phyloP scores from a whole-genome alignment of 2,888 invertebrate species.

The Metellina segmentata region DNA sequence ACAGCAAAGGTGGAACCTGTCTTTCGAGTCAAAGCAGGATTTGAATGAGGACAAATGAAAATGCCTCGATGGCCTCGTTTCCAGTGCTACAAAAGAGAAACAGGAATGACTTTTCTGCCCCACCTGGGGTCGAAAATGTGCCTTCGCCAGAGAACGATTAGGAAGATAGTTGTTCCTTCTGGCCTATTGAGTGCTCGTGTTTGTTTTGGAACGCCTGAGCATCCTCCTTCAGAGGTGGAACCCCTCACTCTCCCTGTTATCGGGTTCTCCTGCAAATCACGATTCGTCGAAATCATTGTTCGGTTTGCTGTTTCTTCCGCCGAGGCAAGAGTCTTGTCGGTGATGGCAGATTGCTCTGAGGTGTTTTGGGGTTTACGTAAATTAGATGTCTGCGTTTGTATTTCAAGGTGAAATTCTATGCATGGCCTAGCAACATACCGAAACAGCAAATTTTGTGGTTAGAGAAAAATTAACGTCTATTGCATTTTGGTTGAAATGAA shows the following conservation, averaged over 20 bases:
- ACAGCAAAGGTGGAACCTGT: slow-evolving; percentile 72
- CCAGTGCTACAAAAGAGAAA: slow-evolving; percentile 59
- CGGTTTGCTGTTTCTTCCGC: neutral
- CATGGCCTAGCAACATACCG: too few relatives aligned
- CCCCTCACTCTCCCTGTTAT: neutral
- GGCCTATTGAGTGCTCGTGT: neutral
- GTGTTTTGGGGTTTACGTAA: too few relatives aligned
- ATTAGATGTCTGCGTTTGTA: too few relatives aligned
- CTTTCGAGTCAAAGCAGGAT: slow-evolving; percentile 70
- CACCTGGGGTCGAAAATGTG: slow-evolving; percentile 64
- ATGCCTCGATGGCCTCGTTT: slow-evolving; percentile 72
- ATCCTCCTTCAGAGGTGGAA: neutral
- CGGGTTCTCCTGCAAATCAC: neutral
- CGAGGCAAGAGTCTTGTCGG: neutral
- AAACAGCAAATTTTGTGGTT: too few relatives aligned
- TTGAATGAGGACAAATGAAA: slow-evolving; percentile 71
- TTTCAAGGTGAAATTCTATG: too few relatives aligned
- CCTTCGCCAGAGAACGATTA: slow-evolving; percentile 53
- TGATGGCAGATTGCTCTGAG: neutral
- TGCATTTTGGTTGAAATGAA: too few relatives aligned
- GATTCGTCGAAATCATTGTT: neutral
- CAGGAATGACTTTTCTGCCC: slow-evolving; percentile 61
- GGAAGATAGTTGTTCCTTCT: slow-evolving; percentile 3
- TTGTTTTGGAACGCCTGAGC: neutral
- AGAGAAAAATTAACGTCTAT: too few relatives aligned